phyloP scores from a whole-genome alignment of 2,797 vertebrate genomes.

The Peromyscus melanophrys region DNA sequence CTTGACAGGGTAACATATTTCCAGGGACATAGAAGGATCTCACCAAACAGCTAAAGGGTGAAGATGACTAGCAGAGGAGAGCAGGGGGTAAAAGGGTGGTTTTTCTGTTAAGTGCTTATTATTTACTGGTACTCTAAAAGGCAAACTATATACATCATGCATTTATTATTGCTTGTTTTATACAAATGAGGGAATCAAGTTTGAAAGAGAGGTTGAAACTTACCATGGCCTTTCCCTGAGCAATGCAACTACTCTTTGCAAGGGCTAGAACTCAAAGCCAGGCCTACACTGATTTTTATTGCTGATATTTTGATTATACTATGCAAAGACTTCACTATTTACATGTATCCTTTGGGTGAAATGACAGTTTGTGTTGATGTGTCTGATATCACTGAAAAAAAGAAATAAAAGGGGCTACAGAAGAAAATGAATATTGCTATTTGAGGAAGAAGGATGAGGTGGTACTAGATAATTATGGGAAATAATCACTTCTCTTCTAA shows the following conservation, averaged over 20 bases:
- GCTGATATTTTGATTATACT: slow-evolving; percentile 6
- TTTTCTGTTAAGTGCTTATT: neutral
- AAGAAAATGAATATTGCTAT: neutral
- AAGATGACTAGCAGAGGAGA: neutral
- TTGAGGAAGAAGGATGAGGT: neutral
- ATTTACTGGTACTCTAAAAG: slow-evolving; percentile 19
- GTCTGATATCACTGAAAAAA: neutral
- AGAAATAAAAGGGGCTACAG: neutral
- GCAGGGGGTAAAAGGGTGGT: neutral
- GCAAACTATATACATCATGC: neutral
- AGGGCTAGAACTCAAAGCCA: slow-evolving; percentile 33
- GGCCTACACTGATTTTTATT: neutral
- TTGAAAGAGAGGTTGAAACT: slow-evolving; percentile 1
- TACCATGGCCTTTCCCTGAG: neutral
- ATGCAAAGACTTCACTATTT: neutral
- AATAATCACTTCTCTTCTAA: neutral
- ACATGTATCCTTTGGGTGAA: neutral
- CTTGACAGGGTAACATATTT: slow-evolving; percentile 2
- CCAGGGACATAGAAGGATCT: neutral
- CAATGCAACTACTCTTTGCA: neutral
- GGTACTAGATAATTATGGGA: neutral
- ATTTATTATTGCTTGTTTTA: slow-evolving; percentile 23
- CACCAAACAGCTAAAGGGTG: neutral
- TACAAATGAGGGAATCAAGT: neutral
- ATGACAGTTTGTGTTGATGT: neutral